Base-by-base conservation (phyloP, 2,113 vertebrate species). In the Myiozetetes cayanensis region DNA sequence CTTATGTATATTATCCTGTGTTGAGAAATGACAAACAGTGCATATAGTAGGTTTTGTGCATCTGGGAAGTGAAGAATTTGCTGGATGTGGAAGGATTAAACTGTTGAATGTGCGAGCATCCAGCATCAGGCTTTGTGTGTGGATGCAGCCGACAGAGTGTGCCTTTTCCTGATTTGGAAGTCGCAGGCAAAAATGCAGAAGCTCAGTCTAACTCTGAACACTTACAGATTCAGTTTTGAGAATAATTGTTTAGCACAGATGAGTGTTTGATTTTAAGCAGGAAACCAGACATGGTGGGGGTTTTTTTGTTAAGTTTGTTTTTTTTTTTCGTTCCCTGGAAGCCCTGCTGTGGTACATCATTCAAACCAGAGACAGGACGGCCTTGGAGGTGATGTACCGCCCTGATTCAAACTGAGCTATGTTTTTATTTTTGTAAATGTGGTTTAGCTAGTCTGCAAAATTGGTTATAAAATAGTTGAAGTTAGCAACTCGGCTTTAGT, bases 251-350 rank as follows among this genome's bases (percentile, higher is more conserved):
- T 46, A 84, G 41, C 25, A 16, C 14, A 61, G 25, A 11, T 41
- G 61, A 81, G 13, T 74, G 17, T 55, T 73, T 77, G 37, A 3
- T 41, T 96, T 75, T 72, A 63, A 68, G 27, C 23, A 47, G 53
- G n/a, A 86, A 30, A 82, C 27, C 21, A 68, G 37, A 24, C 7
- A 3, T 22, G 8, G 2, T 35, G 44, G n/a, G n/a, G n/a, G 10
- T 4, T 1, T 4, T 52, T 4, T 18, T 58, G 85, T 41, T 5
- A 14, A 59, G 44, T 44, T 43, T 44, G 18, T 88, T n/a, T 0
- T 2, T 24, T 8, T 41, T 44, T 71, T 71, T 41, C 22, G 10
- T 87, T 73, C 46, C 20, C 13, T 89, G 2, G n/a, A 82, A 89
- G 43, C 49, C 13, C 6, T 76, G 20, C 55, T 73, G 24, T 2